Evolutionary conservation across 2,113 vertebrate species (phyloP).

Genomic region (Castor canadensis): DNA sequence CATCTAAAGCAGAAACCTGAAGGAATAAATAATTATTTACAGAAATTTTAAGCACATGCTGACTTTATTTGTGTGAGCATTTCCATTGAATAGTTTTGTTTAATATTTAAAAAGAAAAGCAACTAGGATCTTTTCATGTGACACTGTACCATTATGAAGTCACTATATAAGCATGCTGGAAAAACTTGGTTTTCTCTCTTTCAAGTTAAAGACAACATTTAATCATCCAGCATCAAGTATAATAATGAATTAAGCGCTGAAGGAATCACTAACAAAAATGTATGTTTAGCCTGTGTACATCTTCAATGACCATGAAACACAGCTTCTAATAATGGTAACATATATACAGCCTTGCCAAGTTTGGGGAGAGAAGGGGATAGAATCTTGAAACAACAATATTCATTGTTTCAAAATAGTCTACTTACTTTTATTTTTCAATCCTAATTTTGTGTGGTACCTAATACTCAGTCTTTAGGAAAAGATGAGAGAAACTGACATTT

Average conservation of each 20-base stretch:
- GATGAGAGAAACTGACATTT: not conserved
- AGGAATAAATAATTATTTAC: not conserved
- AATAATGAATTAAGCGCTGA: not conserved
- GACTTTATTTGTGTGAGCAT: not conserved
- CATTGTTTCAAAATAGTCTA: not conserved
- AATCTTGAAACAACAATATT: not conserved
- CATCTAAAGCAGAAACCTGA: not conserved
- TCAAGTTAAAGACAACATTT: not conserved
- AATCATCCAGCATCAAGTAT: not conserved
- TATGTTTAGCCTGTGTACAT: not conserved
- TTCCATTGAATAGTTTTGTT: not conserved
- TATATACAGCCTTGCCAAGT: rapidly evolving
- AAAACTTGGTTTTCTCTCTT: not conserved
- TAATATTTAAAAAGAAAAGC: not conserved
- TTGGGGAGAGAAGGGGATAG: not conserved
- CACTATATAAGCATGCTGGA: not conserved
- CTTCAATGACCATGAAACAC: not conserved
- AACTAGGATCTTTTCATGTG: not conserved
- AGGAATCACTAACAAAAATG: not conserved
- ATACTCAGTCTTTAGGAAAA: not conserved
- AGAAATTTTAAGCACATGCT: too few relatives aligned
- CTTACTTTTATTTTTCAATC: not conserved
- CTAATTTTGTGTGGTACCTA: not conserved
- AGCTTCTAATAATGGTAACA: not conserved
- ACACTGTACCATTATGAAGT: not conserved